Evolutionary conservation across 2,888 invertebrate genomes (phyloP).

Genomic region (Palloptera scutellata): DNA sequence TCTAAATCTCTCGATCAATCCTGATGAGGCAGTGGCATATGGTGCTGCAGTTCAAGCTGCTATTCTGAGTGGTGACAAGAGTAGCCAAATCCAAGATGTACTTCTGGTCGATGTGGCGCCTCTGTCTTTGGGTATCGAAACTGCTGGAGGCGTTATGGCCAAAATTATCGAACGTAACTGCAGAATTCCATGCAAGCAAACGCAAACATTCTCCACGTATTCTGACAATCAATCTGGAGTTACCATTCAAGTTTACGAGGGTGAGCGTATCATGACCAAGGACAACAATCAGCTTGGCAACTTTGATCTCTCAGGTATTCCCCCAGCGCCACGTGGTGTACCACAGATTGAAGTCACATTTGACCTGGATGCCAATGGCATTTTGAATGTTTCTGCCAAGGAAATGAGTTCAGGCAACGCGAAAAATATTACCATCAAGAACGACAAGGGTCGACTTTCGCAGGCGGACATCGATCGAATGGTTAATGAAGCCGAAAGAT

Average conservation of each 20-base stretch:
- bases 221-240: slow-evolving; percentile 83
- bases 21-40: slow-evolving; percentile 83
- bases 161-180: slow-evolving; percentile 78
- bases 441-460: slow-evolving; percentile 81
- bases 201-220: slow-evolving; percentile 80
- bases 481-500: slow-evolving; percentile 77
- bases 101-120: slow-evolving; percentile 75
- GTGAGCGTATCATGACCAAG: slow-evolving; percentile 88
- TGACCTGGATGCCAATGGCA: slow-evolving; percentile 90
- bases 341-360: slow-evolving; percentile 88
- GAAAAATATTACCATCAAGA: slow-evolving; percentile 82
- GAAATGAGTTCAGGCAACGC: slow-evolving; percentile 73
- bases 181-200: slow-evolving; percentile 77
- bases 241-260: slow-evolving; percentile 78
- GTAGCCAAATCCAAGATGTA: slow-evolving; percentile 78
- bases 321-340: slow-evolving; percentile 90
- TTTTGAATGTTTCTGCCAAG: slow-evolving; percentile 86
- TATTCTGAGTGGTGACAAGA: slow-evolving; percentile 74
- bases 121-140: slow-evolving; percentile 79
- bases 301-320: slow-evolving; percentile 94
- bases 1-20: slow-evolving; percentile 78
- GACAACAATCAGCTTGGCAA: slow-evolving; percentile 95
- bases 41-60: slow-evolving; percentile 80
- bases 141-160: slow-evolving; percentile 83
- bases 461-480: slow-evolving; percentile 84